Evolutionary conservation across 2,797 vertebrate species (phyloP).

Genomic region (Mormyrops boulengeri): DNA sequence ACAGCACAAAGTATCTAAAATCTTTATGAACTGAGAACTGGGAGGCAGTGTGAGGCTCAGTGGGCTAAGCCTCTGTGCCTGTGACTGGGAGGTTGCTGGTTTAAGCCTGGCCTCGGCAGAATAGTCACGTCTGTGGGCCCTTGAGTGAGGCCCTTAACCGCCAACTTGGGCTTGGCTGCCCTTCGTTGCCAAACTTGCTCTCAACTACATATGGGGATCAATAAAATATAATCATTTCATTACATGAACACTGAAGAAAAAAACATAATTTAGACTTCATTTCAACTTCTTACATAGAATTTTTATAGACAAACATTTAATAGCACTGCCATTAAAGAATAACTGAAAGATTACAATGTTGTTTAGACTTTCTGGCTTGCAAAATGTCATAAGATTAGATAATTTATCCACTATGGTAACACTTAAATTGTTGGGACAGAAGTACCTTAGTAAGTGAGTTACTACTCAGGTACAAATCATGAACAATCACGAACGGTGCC

Average conservation of each 20-base stretch:
- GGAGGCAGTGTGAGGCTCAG: too few relatives aligned
- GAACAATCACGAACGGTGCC: neutral
- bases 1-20: neutral
- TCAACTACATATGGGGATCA: neutral
- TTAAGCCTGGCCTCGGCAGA: neutral
- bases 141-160: neutral
- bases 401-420: neutral
- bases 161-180: neutral
- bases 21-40: too few relatives aligned
- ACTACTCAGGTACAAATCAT: neutral
- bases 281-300: neutral
- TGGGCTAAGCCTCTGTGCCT: too few relatives aligned
- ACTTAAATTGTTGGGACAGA: too few relatives aligned
- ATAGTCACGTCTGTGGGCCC: neutral
- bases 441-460: neutral
- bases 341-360: neutral
- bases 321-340: neutral
- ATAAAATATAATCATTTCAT: neutral
- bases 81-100: neutral
- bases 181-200: neutral
- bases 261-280: neutral
- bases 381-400: neutral
- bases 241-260: neutral
- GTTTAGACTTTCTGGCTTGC: neutral
- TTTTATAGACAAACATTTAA: neutral